Percentiles rank a stretch among this genome's conserved stretches.
These are phyloP conservation scores for Timandra comae DNA, from an alignment of 2,888 invertebrate genomes.

Conservation along the genomic window DNA sequence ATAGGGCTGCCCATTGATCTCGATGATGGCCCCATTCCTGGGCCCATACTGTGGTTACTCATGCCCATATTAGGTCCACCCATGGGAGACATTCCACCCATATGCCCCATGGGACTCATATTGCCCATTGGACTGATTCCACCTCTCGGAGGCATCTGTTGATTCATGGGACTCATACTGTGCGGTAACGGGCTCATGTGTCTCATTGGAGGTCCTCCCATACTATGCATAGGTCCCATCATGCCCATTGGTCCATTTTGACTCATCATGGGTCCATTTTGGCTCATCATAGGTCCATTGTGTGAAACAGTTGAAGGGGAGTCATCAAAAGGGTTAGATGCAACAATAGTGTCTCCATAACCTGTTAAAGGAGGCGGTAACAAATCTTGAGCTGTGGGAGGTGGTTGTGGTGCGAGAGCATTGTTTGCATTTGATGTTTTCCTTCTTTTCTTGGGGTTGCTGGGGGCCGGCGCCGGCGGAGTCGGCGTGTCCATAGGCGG, in stretches of 20 bases:
- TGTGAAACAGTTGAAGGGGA: slow-evolving; percentile 81
- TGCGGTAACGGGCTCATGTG: slow-evolving; percentile 80
- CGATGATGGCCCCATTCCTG: slow-evolving; percentile 73
- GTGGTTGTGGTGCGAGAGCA: slow-evolving; percentile 80
- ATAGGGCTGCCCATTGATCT: slow-evolving; percentile 84
- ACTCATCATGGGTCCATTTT: slow-evolving; percentile 81
- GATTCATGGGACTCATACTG: slow-evolving; percentile 79
- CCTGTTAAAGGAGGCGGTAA: slow-evolving; percentile 91
- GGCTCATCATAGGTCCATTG: slow-evolving; percentile 79
- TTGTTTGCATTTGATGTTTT: slow-evolving; percentile 86
- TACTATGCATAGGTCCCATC: slow-evolving; percentile 79
- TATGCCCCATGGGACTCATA: slow-evolving; percentile 83
- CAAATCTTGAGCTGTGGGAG: slow-evolving; percentile 85
- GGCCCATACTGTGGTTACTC: slow-evolving; percentile 79
- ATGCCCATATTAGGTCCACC: slow-evolving; percentile 82
- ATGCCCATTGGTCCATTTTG: slow-evolving; percentile 82
- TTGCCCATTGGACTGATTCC: slow-evolving; percentile 82
- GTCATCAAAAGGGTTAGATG: slow-evolving; percentile 96
- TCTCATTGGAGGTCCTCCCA: slow-evolving; percentile 80
- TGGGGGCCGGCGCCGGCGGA: slow-evolving; percentile 85
- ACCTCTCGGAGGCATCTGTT: slow-evolving; percentile 79
- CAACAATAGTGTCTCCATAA: slow-evolving; percentile 95
- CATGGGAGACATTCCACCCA: slow-evolving; percentile 83
- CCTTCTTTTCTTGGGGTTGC: slow-evolving; percentile 91
- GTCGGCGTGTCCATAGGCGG: slow-evolving; percentile 82